Percentiles rank a stretch among this genome's conserved stretches.
These are phyloP conservation scores for Eucera pruinosa DNA, from an alignment of 2,888 invertebrate species.

Conservation along the genomic window DNA sequence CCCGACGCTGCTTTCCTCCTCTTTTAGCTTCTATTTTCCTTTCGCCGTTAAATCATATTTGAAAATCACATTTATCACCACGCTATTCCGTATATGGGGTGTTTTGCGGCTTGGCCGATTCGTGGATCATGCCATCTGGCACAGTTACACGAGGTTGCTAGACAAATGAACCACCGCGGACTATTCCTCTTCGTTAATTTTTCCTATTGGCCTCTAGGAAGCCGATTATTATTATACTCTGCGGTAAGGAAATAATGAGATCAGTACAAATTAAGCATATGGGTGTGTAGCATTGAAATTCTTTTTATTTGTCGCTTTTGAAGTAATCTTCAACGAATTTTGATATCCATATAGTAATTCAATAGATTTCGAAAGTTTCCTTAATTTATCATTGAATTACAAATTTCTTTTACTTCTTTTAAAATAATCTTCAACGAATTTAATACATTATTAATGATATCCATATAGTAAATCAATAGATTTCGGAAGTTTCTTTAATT, in stretches of 20 bases:
- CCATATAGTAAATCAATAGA: too few species aligned
- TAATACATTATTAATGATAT: too few species aligned
- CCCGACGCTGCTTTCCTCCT: constrained; percentile 16
- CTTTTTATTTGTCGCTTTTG: too few species aligned
- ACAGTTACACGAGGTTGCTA: constrained; percentile 24
- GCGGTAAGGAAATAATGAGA: neutral
- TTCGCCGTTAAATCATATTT: constrained; percentile 38
- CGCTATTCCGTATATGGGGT: constrained; percentile 22
- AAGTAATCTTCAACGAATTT: too few species aligned
- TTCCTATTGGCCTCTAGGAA: constrained; percentile 1
- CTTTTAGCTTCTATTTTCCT: constrained; percentile 22
- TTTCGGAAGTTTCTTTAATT: too few species aligned
- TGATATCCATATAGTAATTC: too few species aligned
- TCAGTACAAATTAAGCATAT: too few species aligned
- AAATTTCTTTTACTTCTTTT: too few species aligned
- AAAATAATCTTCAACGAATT: too few species aligned
- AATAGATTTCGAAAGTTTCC: too few species aligned
- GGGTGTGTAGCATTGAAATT: too few species aligned
- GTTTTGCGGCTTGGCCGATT: constrained; percentile 38
- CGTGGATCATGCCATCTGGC: constrained; percentile 47
- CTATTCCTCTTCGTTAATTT: constrained; percentile 46
- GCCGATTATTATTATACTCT: neutral
- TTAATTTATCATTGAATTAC: too few species aligned
- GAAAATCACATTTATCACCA: constrained; percentile 49
- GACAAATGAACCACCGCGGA: constrained; percentile 28